phyloP scores from a whole-genome alignment of 2,113 vertebrate species.

The Entelurus aequoreus region DNA sequence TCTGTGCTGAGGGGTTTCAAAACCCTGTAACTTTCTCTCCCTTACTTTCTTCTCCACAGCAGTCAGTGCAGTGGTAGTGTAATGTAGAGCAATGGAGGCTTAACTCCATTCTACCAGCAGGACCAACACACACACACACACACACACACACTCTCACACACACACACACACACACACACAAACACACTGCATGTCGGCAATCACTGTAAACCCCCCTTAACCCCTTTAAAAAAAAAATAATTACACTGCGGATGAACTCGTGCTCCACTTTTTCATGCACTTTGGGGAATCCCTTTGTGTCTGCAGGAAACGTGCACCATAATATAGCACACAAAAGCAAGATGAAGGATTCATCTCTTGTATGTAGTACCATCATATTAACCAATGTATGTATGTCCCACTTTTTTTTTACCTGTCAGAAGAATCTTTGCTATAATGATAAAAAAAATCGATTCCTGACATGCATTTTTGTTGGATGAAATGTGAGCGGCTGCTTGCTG shows the following conservation, averaged over 20 bases:
- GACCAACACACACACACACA: background rate
- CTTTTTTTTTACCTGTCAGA: constrained; percentile 26
- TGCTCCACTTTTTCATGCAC: constrained; percentile 43
- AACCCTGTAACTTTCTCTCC: constrained; percentile 6
- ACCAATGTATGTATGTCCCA: constrained; percentile 16
- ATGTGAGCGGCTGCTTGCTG: constrained; percentile 5
- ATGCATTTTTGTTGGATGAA: background rate
- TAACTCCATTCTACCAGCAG: constrained; percentile 38
- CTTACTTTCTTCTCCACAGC: constrained; percentile 6
- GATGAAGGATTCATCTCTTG: constrained; percentile 5
- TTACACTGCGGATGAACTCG: constrained; percentile 39
- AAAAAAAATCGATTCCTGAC: constrained; percentile 1
- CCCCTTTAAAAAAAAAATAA: constrained; percentile 27
- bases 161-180: background rate
- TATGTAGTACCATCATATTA: background rate
- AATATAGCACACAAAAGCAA: background rate
- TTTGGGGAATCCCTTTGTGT: constrained; percentile 54
- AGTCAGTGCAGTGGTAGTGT: constrained; percentile 26
- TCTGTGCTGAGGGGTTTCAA: no score
- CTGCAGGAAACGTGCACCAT: constrained; percentile 11
- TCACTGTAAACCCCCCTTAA: constrained; percentile 19
- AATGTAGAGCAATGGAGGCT: constrained; percentile 63
- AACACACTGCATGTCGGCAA: constrained; percentile 10
- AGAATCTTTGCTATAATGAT: constrained; percentile 28
- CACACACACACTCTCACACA: constrained; percentile 3